Conservation (phyloP, 2,113 vertebrate genomes). For the Microtus montanus region DNA sequence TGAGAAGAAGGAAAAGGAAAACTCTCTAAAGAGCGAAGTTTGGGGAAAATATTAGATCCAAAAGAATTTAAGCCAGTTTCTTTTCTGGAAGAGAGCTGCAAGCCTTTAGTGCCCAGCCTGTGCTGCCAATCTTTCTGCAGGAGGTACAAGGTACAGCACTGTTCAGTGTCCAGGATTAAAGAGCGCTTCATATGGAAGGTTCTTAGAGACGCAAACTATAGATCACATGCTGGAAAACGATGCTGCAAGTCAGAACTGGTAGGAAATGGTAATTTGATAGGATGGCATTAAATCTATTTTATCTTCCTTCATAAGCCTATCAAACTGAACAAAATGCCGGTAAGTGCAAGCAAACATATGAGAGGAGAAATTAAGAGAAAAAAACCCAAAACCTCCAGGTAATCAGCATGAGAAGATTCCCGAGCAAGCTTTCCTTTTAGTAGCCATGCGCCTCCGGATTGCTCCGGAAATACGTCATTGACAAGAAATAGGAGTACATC, state of each 20-base stretch:
- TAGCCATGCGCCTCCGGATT: slow-evolving; percentile 58
- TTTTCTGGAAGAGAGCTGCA: slow-evolving; percentile 41
- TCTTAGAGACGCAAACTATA: slow-evolving; percentile 43
- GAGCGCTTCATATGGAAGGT: neutral
- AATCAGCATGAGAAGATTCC: slow-evolving; percentile 24
- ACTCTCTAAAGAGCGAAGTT: slow-evolving; percentile 55
- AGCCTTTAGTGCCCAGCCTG: slow-evolving; percentile 40
- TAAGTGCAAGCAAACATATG: slow-evolving; percentile 46
- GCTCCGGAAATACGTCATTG: slow-evolving; percentile 48
- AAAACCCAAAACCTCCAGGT: neutral
- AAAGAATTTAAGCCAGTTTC: slow-evolving; percentile 60
- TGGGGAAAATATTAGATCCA: slow-evolving; percentile 50
- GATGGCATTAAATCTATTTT: slow-evolving; percentile 31
- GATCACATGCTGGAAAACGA: slow-evolving; percentile 40
- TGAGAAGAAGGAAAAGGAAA: slow-evolving; percentile 36
- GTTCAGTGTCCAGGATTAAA: slow-evolving; percentile 30
- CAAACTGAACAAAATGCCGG: slow-evolving; percentile 34
- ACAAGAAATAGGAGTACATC: slow-evolving; percentile 40
- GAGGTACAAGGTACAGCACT: neutral
- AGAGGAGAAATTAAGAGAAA: slow-evolving; percentile 21
- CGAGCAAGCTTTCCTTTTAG: neutral
- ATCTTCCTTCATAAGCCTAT: slow-evolving; percentile 29
- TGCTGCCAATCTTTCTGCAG: slow-evolving; percentile 22
- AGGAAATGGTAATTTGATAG: slow-evolving; percentile 32
- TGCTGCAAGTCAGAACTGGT: slow-evolving; percentile 34